These are phyloP conservation scores for Crioceris asparagi DNA, from an alignment of 2,888 invertebrate species.

Conservation along the genomic window DNA sequence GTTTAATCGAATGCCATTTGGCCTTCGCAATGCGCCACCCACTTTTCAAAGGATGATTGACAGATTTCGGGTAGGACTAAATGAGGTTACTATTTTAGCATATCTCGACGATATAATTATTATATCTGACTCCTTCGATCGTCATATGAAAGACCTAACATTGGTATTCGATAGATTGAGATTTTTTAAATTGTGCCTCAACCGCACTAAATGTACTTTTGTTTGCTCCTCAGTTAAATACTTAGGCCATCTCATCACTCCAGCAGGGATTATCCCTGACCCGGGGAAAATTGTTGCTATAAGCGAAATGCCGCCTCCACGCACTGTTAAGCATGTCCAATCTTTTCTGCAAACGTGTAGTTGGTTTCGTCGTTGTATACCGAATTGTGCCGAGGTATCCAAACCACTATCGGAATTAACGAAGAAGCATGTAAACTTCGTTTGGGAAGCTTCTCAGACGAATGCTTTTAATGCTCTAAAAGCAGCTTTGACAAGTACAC, in stretches of 20 bases:
- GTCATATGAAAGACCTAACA: neutral
- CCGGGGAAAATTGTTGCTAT: constrained; percentile 17
- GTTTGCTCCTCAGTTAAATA: constrained; percentile 11
- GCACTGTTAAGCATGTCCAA: constrained; percentile 11
- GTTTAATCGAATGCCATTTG: constrained; percentile 20
- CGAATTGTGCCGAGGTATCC: constrained; percentile 13
- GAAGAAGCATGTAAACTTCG: constrained; percentile 10
- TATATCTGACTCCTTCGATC: constrained; percentile 7
- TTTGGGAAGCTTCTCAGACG: constrained; percentile 10
- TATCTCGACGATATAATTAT: constrained; percentile 24
- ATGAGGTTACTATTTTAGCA: constrained; percentile 13
- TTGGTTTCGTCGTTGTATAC: constrained; percentile 17
- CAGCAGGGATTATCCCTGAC: constrained; percentile 13
- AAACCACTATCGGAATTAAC: constrained; percentile 13
- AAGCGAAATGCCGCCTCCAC: constrained; percentile 8
- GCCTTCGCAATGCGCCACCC: constrained; percentile 20
- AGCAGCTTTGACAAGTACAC: constrained; percentile 13
- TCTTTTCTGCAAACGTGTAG: constrained; percentile 17
- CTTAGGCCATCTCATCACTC: constrained; percentile 13
- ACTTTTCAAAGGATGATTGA: constrained; percentile 22
- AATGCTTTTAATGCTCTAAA: constrained; percentile 14
- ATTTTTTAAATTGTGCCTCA: constrained; percentile 11
- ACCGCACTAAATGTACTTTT: constrained; percentile 16
- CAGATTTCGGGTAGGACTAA: constrained; percentile 15
- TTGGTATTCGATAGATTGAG: constrained; percentile 1